Conservation (phyloP, 2,797 vertebrate species). For the Trachurus trachurus region DNA sequence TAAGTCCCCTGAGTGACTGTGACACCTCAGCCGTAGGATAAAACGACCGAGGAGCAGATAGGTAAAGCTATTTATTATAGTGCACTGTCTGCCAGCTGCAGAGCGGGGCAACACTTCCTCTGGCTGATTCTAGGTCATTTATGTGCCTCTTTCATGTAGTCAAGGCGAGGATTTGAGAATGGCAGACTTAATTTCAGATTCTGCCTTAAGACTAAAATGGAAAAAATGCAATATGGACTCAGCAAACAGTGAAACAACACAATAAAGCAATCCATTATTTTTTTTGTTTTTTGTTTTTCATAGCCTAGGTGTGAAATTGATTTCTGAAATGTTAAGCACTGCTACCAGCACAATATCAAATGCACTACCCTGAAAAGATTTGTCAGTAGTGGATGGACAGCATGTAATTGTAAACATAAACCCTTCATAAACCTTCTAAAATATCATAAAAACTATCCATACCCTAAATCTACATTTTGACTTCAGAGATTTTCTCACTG, state of each 20-base stretch:
- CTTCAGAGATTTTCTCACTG: neutral
- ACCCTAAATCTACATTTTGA: neutral
- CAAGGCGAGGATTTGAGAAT: constrained; percentile 38
- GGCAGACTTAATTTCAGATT: neutral
- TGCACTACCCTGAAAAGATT: neutral
- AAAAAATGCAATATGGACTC: constrained; percentile 2
- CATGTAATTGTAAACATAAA: neutral
- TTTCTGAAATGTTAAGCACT: neutral
- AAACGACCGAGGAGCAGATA: constrained; percentile 35
- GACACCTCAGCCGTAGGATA: constrained; percentile 51
- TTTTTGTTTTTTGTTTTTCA: neutral
- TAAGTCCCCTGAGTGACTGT: constrained; percentile 48
- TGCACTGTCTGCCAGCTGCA: constrained; percentile 43
- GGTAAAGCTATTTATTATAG: constrained; percentile 59
- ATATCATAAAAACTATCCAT: neutral
- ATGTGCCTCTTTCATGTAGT: constrained; percentile 39
- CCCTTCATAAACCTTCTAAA: no score
- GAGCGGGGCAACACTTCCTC: constrained; percentile 25
- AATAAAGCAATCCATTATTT: neutral
- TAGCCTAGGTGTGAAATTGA: neutral
- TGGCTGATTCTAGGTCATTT: constrained; percentile 52
- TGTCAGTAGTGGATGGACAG: neutral
- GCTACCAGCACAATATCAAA: neutral
- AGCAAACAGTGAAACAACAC: neutral
- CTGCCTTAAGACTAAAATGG: neutral